Evolutionary conservation across 2,113 vertebrate species (phyloP).

Genomic region (Phalacrocorax brasilianus): DNA sequence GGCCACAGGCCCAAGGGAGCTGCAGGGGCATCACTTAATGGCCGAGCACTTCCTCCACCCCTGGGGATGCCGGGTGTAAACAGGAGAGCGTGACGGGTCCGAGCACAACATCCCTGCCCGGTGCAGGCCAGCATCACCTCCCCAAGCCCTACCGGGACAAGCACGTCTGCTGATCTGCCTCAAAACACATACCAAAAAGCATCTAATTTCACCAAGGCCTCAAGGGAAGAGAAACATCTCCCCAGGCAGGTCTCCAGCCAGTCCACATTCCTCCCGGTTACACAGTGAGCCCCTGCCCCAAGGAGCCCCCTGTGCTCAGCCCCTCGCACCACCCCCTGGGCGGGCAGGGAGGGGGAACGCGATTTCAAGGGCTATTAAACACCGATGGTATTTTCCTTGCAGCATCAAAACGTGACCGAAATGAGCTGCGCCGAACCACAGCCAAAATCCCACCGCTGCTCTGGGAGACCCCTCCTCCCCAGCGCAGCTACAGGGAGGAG

Average conservation of each 20-base stretch:
- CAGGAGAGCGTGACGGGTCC: neutral
- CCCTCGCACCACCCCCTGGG: slow-evolving; percentile 16
- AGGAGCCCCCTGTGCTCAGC: neutral
- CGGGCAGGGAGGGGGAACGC: neutral
- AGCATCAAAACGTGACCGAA: neutral
- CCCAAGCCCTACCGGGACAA: neutral
- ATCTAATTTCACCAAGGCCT: neutral
- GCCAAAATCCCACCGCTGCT: neutral
- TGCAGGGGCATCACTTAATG: neutral
- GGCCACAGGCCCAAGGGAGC: neutral
- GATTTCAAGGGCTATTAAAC: slow-evolving; percentile 55
- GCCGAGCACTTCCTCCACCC: neutral
- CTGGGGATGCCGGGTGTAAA: neutral
- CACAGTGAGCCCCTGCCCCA: neutral
- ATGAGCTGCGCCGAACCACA: accelerated
- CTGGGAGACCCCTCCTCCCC: accelerated
- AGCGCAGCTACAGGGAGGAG: accelerated
- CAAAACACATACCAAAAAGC: neutral
- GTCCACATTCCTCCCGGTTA: neutral
- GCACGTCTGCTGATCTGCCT: neutral
- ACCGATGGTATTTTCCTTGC: slow-evolving; percentile 6
- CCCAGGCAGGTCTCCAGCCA: neutral
- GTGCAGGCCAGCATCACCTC: neutral
- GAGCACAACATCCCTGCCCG: neutral
- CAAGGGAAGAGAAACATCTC: neutral